phyloP scores from a whole-genome alignment of 2,888 invertebrate species.

The Idaea biselata region DNA sequence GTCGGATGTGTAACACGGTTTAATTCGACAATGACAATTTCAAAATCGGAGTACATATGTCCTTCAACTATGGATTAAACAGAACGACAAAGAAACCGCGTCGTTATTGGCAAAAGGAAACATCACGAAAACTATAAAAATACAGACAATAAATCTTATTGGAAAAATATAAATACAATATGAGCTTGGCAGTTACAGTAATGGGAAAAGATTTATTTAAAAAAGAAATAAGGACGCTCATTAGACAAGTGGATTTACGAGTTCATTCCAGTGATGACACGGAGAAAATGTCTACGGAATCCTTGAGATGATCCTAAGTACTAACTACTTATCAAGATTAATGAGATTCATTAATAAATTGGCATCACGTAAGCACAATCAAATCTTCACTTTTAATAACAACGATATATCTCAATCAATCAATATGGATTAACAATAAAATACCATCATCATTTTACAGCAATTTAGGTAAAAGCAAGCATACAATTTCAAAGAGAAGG shows the following conservation, averaged over 20 bases:
- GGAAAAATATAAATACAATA: neutral
- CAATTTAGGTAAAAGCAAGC: neutral
- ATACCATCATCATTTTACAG: neutral
- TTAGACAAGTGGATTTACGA: constrained; percentile 14
- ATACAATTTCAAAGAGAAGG: neutral
- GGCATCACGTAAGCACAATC: neutral
- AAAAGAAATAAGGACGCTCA: constrained; percentile 2
- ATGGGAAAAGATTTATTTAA: neutral
- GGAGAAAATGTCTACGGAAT: constrained; percentile 45
- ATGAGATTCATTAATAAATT: constrained; percentile 31
- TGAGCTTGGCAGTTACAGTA: neutral
- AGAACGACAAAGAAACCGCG: neutral
- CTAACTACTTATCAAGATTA: constrained; percentile 67
- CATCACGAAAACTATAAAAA: neutral
- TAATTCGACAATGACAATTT: constrained; percentile 15
- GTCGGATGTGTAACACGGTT: constrained; percentile 11
- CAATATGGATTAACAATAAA: neutral
- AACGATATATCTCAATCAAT: neutral
- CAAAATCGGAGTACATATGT: neutral
- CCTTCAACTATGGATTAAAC: neutral
- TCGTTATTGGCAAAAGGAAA: neutral
- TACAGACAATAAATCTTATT: neutral
- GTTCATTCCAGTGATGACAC: constrained; percentile 29
- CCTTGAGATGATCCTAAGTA: constrained; percentile 63
- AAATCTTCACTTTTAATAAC: neutral